Evolutionary conservation across 2,888 invertebrate species (phyloP), one percentile per base, ranked within the genome.

Genomic region (Molorchus minor): DNA sequence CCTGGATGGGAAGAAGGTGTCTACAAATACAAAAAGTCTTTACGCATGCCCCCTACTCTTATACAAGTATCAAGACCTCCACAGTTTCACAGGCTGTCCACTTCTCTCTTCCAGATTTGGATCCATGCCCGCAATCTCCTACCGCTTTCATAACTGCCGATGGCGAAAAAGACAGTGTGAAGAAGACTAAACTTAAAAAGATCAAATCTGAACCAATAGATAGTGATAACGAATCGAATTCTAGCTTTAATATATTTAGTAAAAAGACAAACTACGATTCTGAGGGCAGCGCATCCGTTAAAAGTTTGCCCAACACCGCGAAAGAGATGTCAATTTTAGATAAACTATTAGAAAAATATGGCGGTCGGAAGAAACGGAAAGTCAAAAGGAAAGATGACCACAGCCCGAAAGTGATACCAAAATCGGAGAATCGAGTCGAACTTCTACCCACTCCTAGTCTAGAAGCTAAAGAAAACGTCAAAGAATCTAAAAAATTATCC

Each of bases 1-100:
- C 91, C 91, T 0, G 91, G 91, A 0, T 92, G 92, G 92, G 91
- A 92, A 80, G 90, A 92, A 75, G 93, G 93, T 73, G 85, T 93
- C 13, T 92, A 90, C 73, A 88, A 87, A 70, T 94, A 90, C 74
- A 94, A 94, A 77, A 85, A 91, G 68, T 91, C 93, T 0, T 80
- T 93, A 13, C 86, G 93, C 69, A 91, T 94, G 86, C 93, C 94
- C 1, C 85, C 89, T 29, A 87, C 90, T 69, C 82, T 94, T 47
- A 94, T 94, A 67, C 91, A 90, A 33, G 90, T 93, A 55, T 89
- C 91, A 25, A 86, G 90, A 66, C 89, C 91, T 1, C 88, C 88
- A 19, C 86, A 88, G 41, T 86, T 86, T 72, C 85, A 87, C 54
- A 82, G 89, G 64, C 83, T 90, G 10, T 90, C 92, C 0, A 88